Conservation (phyloP, 2,113 vertebrate species). For the Capreolus pygargus region DNA sequence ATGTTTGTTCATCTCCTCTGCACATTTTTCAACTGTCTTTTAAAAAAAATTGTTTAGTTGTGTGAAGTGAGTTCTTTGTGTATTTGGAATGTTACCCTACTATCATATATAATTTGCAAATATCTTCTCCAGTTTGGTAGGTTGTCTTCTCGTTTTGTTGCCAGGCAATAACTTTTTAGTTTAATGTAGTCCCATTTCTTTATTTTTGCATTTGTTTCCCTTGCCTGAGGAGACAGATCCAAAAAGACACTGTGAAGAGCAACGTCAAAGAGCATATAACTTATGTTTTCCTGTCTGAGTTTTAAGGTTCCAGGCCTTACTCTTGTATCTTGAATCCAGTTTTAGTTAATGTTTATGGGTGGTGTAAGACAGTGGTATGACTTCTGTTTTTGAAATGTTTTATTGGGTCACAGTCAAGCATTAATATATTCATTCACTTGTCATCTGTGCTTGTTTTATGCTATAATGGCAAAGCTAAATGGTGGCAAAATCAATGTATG, state of each 20-base stretch:
- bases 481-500: not conserved
- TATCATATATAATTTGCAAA: not conserved
- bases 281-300: not conserved
- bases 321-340: not conserved
- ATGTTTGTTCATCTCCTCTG: not conserved
- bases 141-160: not conserved
- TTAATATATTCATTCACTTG: not conserved
- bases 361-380: not conserved
- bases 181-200: not conserved
- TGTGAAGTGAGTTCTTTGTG: not conserved
- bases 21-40: not conserved
- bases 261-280: not conserved
- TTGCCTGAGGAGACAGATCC: not conserved
- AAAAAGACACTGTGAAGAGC: not conserved
- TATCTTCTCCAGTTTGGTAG: not conserved
- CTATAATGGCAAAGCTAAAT: not conserved
- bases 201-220: not conserved
- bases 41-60: not conserved
- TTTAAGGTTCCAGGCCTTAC: not conserved
- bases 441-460: not conserved
- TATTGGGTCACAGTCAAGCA: not conserved
- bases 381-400: not conserved
- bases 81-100: not conserved
- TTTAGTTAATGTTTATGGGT: not conserved
- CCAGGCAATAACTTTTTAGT: not conserved